Evolutionary conservation across 2,888 invertebrate genomes (phyloP), one percentile per base, ranked within the genome.

Genomic region (Notodonta dromedarius): DNA sequence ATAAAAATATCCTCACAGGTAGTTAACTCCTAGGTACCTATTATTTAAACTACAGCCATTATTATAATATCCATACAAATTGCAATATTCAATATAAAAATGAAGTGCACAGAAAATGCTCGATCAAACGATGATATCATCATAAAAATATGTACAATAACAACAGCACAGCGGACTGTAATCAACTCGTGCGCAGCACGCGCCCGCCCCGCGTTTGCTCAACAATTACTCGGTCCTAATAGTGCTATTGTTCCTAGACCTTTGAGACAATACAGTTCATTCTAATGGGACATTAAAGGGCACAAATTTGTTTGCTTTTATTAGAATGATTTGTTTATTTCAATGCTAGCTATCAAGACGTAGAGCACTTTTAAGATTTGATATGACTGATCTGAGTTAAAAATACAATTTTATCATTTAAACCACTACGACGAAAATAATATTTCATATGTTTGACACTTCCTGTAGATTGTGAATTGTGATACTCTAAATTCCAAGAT

Each of bases 71-170:
- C 46, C 46, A 46, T 46, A 46, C 46, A 46, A 50, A 32, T 53
- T 57, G 59, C 32, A 59, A 52, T 52, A 65, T 57, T 58, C 63
- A 52, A 59, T 60, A 57, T 65, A 58, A 64, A 67, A 24, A 66
- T 67, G 62, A 76, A 70, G 54, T 35, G 67, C 60, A 72, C 73
- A 77, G 57, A 71, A 62, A 68, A 61, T 54, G 52, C 74, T 76
- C 65, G 67, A 73, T 77, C 67, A 75, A 71, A 62, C 71, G 75
- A 74, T 82, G 82, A 82, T 80, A 77, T 82, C 82, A 82, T 76
- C 70, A 69, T 61, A 57, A 63, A 73, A 70, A 63, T 77, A 78
- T 80, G 75, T 73, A 60, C 60, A 78, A 74, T 61, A 61, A 74
- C 68, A 67, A 67, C 67, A 65, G 59, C 56, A 56, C 57, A 54